Evolutionary conservation across 2,113 vertebrate genomes (phyloP), one percentile per base, ranked within the genome.

Genomic region (Pipa parva): DNA sequence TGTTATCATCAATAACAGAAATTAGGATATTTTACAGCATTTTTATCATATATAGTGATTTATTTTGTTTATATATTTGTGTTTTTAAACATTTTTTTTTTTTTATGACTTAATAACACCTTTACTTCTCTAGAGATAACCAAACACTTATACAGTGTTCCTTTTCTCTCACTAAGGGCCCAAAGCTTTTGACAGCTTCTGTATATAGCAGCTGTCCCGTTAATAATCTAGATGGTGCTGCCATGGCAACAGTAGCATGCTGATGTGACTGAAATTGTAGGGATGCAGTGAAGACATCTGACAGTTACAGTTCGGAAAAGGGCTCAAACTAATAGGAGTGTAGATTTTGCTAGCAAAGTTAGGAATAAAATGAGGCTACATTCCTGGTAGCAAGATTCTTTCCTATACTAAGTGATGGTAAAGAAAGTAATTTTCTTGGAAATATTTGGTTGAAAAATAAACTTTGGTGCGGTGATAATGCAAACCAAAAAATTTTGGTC

Each of bases 171-270:
- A 45, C 36, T 25, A 17, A 54, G 66, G 48, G 31, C 49, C 66
- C 48, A 31, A 29, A 54, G 57, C 57, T 61, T 70, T 18, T 70
- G 58, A 61, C 66, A 70, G 57, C 22, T 70, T 61, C 25, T 61
- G 24, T 26, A 54, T 45, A 37, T 33, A 61, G 66, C 66, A 70
- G 50, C 66, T 70, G 58, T 70, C 66, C 57, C 31, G 58, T 54
- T 61, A 61, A 54, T 61, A 70, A 61, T 61, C n/a, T 52, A 58
- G 48, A 70, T 31, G 58, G 21, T 45, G 66, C 60, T 61, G 26
- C 58, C 49, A 61, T 24, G 36, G 58, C 5, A 61, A 70, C 66
- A 24, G 58, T 24, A 70, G 66, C 58, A 70, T 61, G 33, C 66
- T 54, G 66, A 60, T 61, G 58, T 24, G 57, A 39, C 58, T 61